Conservation (phyloP, 2,888 invertebrate genomes). For the Ischnura elegans region DNA sequence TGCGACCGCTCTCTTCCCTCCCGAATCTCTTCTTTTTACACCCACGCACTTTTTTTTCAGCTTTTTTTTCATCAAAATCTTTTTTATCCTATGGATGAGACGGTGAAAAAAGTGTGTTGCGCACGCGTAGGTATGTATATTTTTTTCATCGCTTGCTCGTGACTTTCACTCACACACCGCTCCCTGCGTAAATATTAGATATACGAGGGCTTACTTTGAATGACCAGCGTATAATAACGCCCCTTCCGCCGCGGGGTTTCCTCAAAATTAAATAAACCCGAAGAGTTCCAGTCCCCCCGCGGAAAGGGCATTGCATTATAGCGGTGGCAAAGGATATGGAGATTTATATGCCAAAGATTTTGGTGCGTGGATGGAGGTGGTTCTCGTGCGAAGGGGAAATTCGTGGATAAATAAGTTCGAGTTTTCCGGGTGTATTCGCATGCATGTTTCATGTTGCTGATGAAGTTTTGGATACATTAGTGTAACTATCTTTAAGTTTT, state of each 20-base stretch:
- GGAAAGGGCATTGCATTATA: neutral
- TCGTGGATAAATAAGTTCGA: neutral
- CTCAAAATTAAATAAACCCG: conserved; percentile 7
- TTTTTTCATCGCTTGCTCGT: neutral
- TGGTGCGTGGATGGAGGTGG: neutral
- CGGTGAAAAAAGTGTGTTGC: neutral
- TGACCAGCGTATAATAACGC: neutral
- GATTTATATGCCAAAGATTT: conserved; percentile 18
- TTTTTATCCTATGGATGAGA: neutral
- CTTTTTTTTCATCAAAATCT: neutral
- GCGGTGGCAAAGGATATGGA: conserved; percentile 6
- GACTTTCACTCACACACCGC: neutral
- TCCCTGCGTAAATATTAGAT: conserved; percentile 9
- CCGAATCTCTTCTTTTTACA: neutral
- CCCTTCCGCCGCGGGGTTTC: neutral
- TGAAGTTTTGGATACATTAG: too few relatives aligned
- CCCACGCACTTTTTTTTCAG: neutral
- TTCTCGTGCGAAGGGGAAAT: neutral
- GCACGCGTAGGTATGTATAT: too few relatives aligned
- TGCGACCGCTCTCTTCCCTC: neutral
- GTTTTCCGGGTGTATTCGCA: too few relatives aligned
- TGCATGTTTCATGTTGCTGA: too few relatives aligned
- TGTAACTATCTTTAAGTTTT: too few relatives aligned
- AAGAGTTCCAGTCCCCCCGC: neutral
- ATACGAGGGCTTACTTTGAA: neutral